Evolutionary conservation across 2,797 vertebrate species (phyloP), one percentile per base, ranked within the genome.

Genomic region (Chiroxiphia lanceolata): DNA sequence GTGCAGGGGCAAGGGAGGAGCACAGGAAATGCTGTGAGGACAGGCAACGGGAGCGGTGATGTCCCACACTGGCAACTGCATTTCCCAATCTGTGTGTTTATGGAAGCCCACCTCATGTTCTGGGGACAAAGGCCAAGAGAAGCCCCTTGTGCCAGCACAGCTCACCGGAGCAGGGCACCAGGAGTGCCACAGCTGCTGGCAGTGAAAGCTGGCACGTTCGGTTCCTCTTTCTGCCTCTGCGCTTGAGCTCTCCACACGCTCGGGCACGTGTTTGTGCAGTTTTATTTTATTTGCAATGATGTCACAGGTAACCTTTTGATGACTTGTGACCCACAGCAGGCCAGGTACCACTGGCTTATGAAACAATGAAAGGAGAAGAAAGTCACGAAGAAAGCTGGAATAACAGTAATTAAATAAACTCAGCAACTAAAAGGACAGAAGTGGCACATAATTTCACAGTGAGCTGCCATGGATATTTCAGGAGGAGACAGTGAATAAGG

Each of bases 261-360:
- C 0, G 0, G 80, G 59, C 92, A 92, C 5, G n/a, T 48, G 69
- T 86, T 54, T 29, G 21, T 36, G 81, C 59, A 59, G 81, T 94
- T 91, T 82, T 84, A 51, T 68, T 92, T 50, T 31, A 90, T 79
- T 92, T 79, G 74, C 56, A 76, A 4, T 93, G 90, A 94, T 79
- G 94, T 95, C 77, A 79, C 6, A 3, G 67, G 60, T 80, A 93
- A 95, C 92, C 90, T 95, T 89, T 93, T 74, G 63, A 79, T 90
- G 94, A 93, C 90, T 96, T 96, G 63, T 87, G 90, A 95, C 86
- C 96, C 90, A 79, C 59, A 82, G 53, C 40, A 83, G 40, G 69
- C 61, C 64, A 68, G 45, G 72, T 65, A 86, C 83, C 77, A 60
- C 60, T 65, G 77, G 44, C 47, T 75, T 68, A n/a, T 13, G 77